Base-by-base conservation (phyloP, 1,140 invertebrate genomes). In the Micrasema longulum region DNA sequence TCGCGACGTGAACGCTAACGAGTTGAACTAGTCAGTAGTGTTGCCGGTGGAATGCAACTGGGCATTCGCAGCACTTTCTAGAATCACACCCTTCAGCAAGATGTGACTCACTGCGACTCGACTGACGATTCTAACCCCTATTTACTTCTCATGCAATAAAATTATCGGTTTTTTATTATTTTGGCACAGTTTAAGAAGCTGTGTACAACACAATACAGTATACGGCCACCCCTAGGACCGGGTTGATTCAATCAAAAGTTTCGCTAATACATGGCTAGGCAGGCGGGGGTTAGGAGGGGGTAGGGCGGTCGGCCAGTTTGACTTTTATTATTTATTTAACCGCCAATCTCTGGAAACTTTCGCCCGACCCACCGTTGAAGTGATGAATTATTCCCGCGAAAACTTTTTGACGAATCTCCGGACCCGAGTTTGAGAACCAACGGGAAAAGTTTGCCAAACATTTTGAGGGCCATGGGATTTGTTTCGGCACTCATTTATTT, bases 321-420 rank as follows among this genome's bases (percentile, higher is more conserved):
- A 64, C 65, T 75, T 75, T 75, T 75, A 71, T 75, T 75, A 75
- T 75, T 75, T 75, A 75, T 75, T 71, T 75, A 75, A 71, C 69
- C 67, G 65, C 71, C 73, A 75, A 71, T 75, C 73, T 71, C 67
- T 43, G 22, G 47, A 31, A 71, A 75, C 69, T 71, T 75, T 71
- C 53, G 35, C 57, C 22, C 72, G 48, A 48, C 14, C 36, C 55
- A 20, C 45, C 55, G 45, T 52, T 41, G 45, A 55, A 64, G 50
- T 69, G 68, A 74, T 74, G 68, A 74, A 74, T 74, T 69, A 70
- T 74, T 74, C 62, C 31, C 22, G 45, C 31, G 20, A 7, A 65
- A 71, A 66, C 63, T 74, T 66, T 66, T 66, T 66, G 41, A 60
- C 55, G 55, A 48, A 64, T 38, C 12, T 20, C 3, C 7, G 26